Conservation (phyloP, 2,888 invertebrate species). For the Trilocha varians region DNA sequence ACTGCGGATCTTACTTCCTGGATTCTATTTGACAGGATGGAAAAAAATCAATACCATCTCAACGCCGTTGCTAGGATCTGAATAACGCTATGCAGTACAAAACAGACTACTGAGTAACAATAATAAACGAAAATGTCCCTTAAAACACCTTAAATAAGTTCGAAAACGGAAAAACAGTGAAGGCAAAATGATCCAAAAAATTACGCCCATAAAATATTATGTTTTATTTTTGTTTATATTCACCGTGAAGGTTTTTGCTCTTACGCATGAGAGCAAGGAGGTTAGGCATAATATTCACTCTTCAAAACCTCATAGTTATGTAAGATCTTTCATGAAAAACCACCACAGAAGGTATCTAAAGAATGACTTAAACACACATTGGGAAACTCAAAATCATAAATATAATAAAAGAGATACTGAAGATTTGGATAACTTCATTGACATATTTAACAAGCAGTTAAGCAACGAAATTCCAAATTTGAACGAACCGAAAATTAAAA, state of each 20-base stretch:
- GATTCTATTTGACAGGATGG: neutral
- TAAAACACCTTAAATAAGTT: neutral
- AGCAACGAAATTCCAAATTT: constrained; percentile 12
- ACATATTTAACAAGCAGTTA: constrained; percentile 6
- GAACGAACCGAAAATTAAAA: constrained; percentile 8
- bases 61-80: constrained; percentile 42
- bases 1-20: neutral
- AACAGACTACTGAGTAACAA: constrained; percentile 10
- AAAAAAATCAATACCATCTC: constrained; percentile 53
- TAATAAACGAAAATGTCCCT: constrained; percentile 7
- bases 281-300: constrained; percentile 49
- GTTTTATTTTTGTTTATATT: constrained; percentile 63
- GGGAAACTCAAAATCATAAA: constrained; percentile 33
- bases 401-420: constrained; percentile 42
- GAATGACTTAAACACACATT: constrained; percentile 38
- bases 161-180: constrained; percentile 42
- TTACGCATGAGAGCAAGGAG: constrained; percentile 54
- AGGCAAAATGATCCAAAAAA: constrained; percentile 46
- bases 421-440: constrained; percentile 7
- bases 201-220: constrained; percentile 61
- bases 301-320: constrained; percentile 50
- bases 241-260: constrained; percentile 60
- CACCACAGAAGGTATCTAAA: constrained; percentile 59
- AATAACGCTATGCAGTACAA: constrained; percentile 27
- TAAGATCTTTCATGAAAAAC: constrained; percentile 64